A percentile compares a stretch with the other conserved stretches of the same genome.
Evolutionary conservation across 2,113 vertebrate genomes (phyloP).

Genomic region (Pygoscelis adeliae): DNA sequence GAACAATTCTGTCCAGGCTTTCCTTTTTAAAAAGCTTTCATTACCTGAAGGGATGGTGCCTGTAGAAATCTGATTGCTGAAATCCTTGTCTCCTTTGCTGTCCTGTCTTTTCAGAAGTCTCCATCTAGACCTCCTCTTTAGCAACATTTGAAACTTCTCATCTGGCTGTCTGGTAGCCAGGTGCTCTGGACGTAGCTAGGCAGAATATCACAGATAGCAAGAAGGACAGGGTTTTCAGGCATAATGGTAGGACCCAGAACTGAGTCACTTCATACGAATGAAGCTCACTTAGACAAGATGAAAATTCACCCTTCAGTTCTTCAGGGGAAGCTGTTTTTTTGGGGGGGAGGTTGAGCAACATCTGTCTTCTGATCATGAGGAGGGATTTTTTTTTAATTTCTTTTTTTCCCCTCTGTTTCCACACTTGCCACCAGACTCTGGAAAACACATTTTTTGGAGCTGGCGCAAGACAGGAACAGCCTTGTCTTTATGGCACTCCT

Average conservation of each 20-base stretch:
- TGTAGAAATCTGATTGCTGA: neutral
- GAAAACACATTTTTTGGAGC: neutral
- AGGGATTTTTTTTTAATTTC: too few relatives aligned
- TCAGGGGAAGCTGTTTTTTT: neutral
- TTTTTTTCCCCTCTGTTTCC: neutral
- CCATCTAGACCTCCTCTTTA: neutral
- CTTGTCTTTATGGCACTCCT: neutral
- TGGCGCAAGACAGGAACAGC: neutral
- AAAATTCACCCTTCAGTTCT: neutral
- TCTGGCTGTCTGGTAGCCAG: neutral
- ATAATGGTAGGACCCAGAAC: neutral
- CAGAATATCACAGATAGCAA: neutral
- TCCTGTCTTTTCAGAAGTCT: neutral
- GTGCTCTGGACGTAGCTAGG: neutral
- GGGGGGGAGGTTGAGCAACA: accelerated
- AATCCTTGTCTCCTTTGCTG: neutral
- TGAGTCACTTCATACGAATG: neutral
- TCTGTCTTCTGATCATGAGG: neutral
- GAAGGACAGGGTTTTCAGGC: neutral
- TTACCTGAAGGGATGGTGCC: neutral
- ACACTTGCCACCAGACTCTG: neutral
- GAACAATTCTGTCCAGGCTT: neutral
- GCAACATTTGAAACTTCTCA: neutral
- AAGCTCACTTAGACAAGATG: neutral
- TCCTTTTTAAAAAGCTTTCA: neutral